Evolutionary conservation across 2,113 vertebrate species (phyloP).

Genomic region (Periophthalmus modestus): DNA sequence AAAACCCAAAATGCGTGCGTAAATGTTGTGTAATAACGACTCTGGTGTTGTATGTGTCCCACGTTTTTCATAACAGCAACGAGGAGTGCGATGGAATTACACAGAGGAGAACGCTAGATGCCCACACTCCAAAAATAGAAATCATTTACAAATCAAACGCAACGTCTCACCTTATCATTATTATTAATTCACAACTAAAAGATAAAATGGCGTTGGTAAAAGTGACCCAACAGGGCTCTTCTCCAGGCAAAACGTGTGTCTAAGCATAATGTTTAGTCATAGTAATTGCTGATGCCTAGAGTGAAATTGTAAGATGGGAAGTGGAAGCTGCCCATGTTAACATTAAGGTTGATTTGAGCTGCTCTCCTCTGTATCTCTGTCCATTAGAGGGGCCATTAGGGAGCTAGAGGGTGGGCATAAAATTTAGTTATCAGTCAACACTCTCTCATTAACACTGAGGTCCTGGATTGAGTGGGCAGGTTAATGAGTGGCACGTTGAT

Average conservation of each 20-base stretch:
- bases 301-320: not conserved
- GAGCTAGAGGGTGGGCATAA: not conserved
- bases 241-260: not conserved
- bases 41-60: constrained; percentile 55
- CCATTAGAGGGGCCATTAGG: constrained; percentile 8
- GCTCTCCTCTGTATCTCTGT: not conserved
- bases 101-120: not conserved
- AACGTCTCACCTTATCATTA: not conserved
- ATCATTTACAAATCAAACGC: constrained; percentile 9
- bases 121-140: constrained; percentile 12
- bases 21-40: constrained; percentile 30
- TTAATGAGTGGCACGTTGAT: constrained; percentile 66
- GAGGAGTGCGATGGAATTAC: constrained; percentile 34
- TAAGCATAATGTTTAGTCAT: not conserved
- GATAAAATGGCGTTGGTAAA: not conserved
- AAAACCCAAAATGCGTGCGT: constrained; percentile 20
- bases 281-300: not conserved
- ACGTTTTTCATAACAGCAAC: constrained; percentile 42
- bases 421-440: constrained; percentile 32
- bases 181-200: not conserved
- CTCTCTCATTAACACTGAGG: constrained; percentile 66
- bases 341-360: not conserved
- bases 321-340: not conserved
- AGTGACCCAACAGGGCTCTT: not conserved
- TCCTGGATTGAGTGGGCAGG: constrained; percentile 65